phyloP scores from a whole-genome alignment of 2,113 vertebrate species.

The Zosterops hypoxanthus region DNA sequence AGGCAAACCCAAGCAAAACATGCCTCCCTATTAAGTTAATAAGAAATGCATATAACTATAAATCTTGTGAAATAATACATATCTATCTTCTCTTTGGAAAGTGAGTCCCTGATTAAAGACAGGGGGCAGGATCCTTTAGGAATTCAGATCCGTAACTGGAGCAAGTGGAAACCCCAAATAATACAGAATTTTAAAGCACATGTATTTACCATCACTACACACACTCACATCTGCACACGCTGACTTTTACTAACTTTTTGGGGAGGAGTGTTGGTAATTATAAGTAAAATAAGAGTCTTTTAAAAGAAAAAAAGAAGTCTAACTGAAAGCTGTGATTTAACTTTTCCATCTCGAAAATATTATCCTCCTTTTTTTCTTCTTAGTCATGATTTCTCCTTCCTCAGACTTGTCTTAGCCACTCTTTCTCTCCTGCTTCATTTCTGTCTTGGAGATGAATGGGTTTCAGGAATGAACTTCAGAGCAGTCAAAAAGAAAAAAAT shows the following conservation, averaged over 20 bases:
- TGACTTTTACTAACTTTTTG: not conserved
- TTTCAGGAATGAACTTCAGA: constrained; percentile 37
- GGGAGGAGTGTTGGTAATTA: not conserved
- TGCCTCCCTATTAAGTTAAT: not conserved
- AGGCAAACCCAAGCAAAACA: not conserved
- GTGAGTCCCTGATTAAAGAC: not conserved
- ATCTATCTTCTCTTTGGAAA: not conserved
- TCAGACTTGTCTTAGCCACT: not conserved
- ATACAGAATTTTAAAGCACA: not conserved
- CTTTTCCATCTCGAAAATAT: constrained; percentile 18
- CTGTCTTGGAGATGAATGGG: not conserved
- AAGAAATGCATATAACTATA: not conserved
- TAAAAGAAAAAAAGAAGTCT: not conserved
- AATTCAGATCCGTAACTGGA: not conserved
- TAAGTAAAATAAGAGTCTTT: not conserved
- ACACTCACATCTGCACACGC: not conserved
- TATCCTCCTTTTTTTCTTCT: not conserved
- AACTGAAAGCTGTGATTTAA: not conserved
- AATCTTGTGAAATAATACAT: not conserved
- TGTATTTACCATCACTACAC: not conserved
- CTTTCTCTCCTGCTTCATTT: not conserved
- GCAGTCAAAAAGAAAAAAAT: not conserved
- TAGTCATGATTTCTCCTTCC: not conserved
- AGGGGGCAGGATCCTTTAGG: not conserved
- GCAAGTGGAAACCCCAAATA: not conserved